These are phyloP conservation scores for Anthrax anthrax DNA, from an alignment of 2,888 invertebrate species.

Conservation along the genomic window DNA sequence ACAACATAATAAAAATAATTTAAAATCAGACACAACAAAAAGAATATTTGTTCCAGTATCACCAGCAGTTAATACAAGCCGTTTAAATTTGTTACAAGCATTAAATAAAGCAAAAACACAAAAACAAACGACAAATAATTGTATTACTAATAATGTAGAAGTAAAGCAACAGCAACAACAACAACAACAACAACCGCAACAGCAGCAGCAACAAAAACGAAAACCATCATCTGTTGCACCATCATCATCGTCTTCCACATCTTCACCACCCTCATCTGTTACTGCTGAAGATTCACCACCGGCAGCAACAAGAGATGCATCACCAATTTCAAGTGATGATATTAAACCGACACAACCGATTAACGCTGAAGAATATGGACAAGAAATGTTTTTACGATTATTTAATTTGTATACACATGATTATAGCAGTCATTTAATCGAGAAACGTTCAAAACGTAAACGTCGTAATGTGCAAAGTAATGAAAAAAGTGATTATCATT, in stretches of 20 bases:
- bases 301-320: constrained; percentile 1
- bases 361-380: constrained; percentile 18
- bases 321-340: constrained; percentile 4
- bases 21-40: background rate
- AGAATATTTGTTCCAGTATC: constrained; percentile 11
- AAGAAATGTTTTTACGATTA: constrained; percentile 25
- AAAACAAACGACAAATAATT: background rate
- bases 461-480: constrained; percentile 29
- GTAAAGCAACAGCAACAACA: background rate
- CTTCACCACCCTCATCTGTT: constrained; percentile 6
- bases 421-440: constrained; percentile 22
- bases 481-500: constrained; percentile 29
- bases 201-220: background rate
- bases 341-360: constrained; percentile 14
- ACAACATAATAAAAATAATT: background rate
- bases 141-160: background rate
- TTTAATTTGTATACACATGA: constrained; percentile 27
- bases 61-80: constrained; percentile 22
- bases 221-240: constrained; percentile 13
- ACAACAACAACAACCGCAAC: background rate
- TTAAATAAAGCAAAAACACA: constrained; percentile 24
- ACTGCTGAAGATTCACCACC: constrained; percentile 20
- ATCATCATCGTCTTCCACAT: constrained; percentile 13
- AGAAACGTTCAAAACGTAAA: constrained; percentile 30
- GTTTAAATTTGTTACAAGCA: constrained; percentile 27